Evolutionary conservation across 1,140 invertebrate genomes (phyloP), one percentile per base, ranked within the genome.

Genomic region (Phenacoccus solenopsis): DNA sequence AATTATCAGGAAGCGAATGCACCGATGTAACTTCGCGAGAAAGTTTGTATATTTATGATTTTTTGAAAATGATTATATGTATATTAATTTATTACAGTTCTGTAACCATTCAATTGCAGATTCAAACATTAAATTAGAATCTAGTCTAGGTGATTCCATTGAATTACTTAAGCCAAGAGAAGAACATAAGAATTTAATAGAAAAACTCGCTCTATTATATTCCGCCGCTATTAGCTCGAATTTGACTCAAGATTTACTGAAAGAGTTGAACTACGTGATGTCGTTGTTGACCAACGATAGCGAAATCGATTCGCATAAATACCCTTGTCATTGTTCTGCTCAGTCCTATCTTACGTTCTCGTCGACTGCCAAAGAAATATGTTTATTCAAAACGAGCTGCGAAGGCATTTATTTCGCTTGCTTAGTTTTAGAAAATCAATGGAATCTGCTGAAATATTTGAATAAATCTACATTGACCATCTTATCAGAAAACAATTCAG

Each of bases 251-350:
- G 25, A 64, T 64, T 64, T 64, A 27, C 25, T 64, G 25, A 64
- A 64, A 24, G 59, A 64, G 22, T 64, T 64, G 22, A 64, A 64
- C 59, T 64, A 64, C 25, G 21, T 64, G 59, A 64, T 64, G 59
- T 64, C 59, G 22, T 64, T 64, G 21, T 27, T 64, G 59, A 64
- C 59, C 59, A 64, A 27, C 25, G 21, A 64, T 25, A 16, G 20
- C 16, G 25, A 64, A 25, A 16, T 49, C 20, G 38, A 49, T 16
- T 64, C 22, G 12, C 10, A 24, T 10, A 22, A n/a, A n/a, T n/a
- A 24, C 25, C 10, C 21, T 5, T 64, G 59, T 24, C 20, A 20
- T 25, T 64, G 59, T 64, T 5, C 10, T 16, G 21, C 59, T 24
- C 5, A 24, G 22, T 16, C 25, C 22, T 10, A 9, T 25, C 9